Conservation (phyloP, 1,140 invertebrate species). For the Ylistrum balloti region DNA sequence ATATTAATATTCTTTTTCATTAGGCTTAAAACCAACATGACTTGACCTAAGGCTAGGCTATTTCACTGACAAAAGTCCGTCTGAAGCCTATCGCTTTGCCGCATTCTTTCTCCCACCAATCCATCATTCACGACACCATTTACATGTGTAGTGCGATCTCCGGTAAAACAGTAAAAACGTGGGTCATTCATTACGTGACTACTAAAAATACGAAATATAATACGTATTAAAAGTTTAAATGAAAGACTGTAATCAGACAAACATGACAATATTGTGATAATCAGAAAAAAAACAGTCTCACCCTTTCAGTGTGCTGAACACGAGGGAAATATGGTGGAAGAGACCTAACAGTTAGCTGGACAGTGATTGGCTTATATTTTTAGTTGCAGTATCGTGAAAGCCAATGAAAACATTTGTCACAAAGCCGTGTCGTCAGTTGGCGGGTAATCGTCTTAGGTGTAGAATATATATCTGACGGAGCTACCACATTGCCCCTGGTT, state of each 20-base stretch:
- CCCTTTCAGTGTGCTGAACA: conserved; percentile 32
- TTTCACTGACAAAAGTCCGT: too few species aligned
- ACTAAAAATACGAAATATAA: not conserved
- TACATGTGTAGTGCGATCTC: not conserved
- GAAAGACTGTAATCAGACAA: not conserved
- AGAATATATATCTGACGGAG: too few species aligned
- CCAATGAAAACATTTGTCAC: conserved; percentile 34
- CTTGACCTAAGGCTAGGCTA: too few species aligned
- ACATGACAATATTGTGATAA: not conserved
- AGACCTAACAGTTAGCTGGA: not conserved
- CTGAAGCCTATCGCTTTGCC: not conserved
- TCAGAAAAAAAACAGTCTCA: conserved; percentile 8
- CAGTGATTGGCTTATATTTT: not conserved
- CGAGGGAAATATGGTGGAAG: conserved; percentile 37
- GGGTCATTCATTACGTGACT: not conserved
- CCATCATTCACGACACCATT: conserved; percentile 31
- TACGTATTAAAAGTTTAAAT: not conserved
- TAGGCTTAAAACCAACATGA: too few species aligned
- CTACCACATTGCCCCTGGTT: too few species aligned
- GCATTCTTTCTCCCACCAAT: not conserved
- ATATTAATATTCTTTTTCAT: too few species aligned
- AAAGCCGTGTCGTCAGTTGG: conserved; percentile 17
- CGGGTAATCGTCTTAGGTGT: conserved; percentile 12
- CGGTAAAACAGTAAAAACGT: not conserved
- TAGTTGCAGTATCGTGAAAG: not conserved